These are phyloP conservation scores for Eurosta solidaginis DNA, from an alignment of 1,140 invertebrate genomes.

Conservation along the genomic window DNA sequence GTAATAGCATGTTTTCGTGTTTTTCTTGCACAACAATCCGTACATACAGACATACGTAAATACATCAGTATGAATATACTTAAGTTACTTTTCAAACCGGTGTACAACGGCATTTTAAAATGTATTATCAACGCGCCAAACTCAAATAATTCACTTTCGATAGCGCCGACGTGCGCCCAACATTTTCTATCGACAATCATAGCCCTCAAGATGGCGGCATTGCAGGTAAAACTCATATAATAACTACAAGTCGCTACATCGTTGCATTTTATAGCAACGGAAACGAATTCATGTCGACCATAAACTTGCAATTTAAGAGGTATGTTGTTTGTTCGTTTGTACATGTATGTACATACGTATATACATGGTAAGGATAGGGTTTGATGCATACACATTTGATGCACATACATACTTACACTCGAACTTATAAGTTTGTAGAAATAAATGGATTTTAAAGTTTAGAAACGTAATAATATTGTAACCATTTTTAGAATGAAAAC, in stretches of 20 bases:
- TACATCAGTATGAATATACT: too few species aligned
- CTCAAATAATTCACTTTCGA: background rate
- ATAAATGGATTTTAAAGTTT: too few species aligned
- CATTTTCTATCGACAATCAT: too few species aligned
- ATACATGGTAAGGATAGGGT: too few species aligned
- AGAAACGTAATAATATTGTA: too few species aligned
- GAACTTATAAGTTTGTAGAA: background rate
- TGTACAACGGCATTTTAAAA: background rate
- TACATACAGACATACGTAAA: background rate
- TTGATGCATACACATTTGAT: too few species aligned
- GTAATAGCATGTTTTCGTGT: too few species aligned
- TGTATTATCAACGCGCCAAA: background rate
- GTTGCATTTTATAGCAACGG: background rate
- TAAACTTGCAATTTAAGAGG: background rate
- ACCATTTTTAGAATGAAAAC: too few species aligned
- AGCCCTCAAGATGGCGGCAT: background rate
- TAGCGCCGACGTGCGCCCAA: background rate
- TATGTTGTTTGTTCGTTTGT: background rate
- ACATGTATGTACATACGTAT: background rate
- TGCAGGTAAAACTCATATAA: background rate
- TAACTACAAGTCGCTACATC: background rate
- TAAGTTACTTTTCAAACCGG: background rate
- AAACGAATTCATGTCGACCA: background rate
- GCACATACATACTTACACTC: too few species aligned
- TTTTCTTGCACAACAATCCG: background rate